A percentile compares a stretch with the other conserved stretches of the same genome.
These are phyloP conservation scores for Patella pellucida DNA, from an alignment of 2,888 invertebrate species.

Conservation along the genomic window DNA sequence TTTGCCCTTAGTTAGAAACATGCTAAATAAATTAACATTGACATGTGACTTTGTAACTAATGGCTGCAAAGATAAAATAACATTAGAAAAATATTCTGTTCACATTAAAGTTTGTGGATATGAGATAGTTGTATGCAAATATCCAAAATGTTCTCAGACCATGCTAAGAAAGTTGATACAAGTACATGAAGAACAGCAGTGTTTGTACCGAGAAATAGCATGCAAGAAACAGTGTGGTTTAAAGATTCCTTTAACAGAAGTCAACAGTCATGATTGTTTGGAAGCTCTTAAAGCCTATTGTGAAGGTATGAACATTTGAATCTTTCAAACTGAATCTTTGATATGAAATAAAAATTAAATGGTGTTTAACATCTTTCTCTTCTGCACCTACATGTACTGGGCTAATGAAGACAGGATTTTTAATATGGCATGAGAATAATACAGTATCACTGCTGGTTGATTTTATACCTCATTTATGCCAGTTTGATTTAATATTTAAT, in stretches of 20 bases:
- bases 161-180: constrained; percentile 94
- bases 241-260: constrained; percentile 45
- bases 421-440: too few relatives aligned
- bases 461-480: too few relatives aligned
- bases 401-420: too few relatives aligned
- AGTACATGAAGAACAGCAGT: constrained; percentile 95
- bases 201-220: constrained; percentile 75
- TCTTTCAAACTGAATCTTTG: too few relatives aligned
- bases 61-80: constrained; percentile 54
- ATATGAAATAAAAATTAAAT: too few relatives aligned
- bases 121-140: constrained; percentile 48
- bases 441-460: too few relatives aligned
- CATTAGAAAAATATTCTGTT: constrained; percentile 50
- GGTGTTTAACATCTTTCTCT: too few relatives aligned
- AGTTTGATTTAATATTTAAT: too few relatives aligned
- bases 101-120: constrained; percentile 57
- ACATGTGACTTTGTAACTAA: constrained; percentile 53
- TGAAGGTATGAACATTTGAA: constrained; percentile 42
- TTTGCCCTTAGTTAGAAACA: constrained; percentile 61
- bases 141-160: constrained; percentile 41
- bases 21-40: constrained; percentile 60
- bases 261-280: constrained; percentile 51
- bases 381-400: too few relatives aligned
- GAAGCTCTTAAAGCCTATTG: constrained; percentile 47
- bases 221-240: constrained; percentile 57